Evolutionary conservation across 1,140 invertebrate genomes (phyloP).

Genomic region (Neodiprion virginianus): DNA sequence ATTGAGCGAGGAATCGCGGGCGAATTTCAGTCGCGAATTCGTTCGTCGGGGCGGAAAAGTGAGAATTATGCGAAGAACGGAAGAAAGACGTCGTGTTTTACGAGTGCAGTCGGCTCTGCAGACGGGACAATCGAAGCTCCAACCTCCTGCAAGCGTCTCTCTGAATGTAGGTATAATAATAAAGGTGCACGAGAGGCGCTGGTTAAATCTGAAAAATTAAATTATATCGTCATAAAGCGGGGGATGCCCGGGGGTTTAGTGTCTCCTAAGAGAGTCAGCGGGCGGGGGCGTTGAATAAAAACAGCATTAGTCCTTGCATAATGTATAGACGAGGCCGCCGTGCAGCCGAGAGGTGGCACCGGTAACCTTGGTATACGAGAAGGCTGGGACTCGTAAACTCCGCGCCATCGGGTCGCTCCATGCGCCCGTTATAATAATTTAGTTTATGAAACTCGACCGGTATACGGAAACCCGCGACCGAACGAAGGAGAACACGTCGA

Average conservation of each 20-base stretch:
- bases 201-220: constrained; percentile 62
- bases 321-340: constrained; percentile 43
- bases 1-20: too few relatives aligned
- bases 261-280: constrained; percentile 39
- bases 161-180: constrained; percentile 35
- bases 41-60: background rate
- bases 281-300: constrained; percentile 52
- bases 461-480: background rate
- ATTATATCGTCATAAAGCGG: constrained; percentile 58
- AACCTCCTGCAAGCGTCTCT: too few relatives aligned
- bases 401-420: background rate
- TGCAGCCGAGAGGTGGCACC: constrained; percentile 6
- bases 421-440: constrained; percentile 49
- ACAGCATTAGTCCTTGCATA: constrained; percentile 59
- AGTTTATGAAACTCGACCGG: constrained; percentile 44
- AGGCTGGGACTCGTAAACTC: constrained; percentile 48
- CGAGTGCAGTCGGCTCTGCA: background rate
- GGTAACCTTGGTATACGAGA: constrained; percentile 44
- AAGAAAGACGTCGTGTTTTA: background rate
- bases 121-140: background rate
- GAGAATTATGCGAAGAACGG: background rate
- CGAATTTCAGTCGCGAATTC: background rate
- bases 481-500: too few relatives aligned
- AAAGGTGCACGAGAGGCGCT: constrained; percentile 23
- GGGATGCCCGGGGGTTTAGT: constrained; percentile 45